A percentile compares a stretch with the other conserved stretches of the same genome.
Conservation (phyloP, 2,113 vertebrate species). For the Callocephalon fimbriatum region DNA sequence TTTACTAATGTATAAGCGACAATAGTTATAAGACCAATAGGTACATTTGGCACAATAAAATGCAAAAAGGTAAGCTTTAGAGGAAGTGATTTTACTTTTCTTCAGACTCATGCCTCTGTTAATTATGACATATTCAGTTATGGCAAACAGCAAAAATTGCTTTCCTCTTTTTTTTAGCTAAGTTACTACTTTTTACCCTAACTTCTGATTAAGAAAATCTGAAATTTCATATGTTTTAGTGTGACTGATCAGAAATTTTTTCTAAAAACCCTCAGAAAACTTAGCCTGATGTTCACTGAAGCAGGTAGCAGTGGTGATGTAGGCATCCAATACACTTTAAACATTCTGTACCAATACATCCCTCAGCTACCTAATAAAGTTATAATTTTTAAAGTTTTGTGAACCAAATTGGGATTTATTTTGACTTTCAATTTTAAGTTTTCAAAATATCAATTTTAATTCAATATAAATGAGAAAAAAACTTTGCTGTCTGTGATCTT, state of each 20-base stretch:
- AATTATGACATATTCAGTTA: background rate
- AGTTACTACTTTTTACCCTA: background rate
- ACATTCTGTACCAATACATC: accelerated
- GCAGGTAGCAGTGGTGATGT: background rate
- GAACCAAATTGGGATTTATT: background rate
- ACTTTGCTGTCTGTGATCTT: background rate
- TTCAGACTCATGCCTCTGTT: background rate
- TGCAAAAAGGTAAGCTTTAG: background rate
- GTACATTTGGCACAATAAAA: background rate
- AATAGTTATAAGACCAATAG: background rate
- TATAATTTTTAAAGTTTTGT: background rate
- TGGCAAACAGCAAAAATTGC: background rate
- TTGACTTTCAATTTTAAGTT: background rate
- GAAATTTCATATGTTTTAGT: background rate
- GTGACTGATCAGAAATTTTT: background rate
- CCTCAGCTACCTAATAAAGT: background rate
- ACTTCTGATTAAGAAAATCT: background rate
- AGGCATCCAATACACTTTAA: background rate
- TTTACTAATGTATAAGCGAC: too few species aligned
- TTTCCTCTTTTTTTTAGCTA: background rate
- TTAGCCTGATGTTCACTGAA: background rate
- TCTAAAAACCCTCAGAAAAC: background rate
- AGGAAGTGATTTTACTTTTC: background rate
- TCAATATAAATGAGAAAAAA: background rate
- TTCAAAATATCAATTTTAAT: background rate